Conservation (phyloP, 2,113 vertebrate genomes). For the Cephalopholis sonnerati region DNA sequence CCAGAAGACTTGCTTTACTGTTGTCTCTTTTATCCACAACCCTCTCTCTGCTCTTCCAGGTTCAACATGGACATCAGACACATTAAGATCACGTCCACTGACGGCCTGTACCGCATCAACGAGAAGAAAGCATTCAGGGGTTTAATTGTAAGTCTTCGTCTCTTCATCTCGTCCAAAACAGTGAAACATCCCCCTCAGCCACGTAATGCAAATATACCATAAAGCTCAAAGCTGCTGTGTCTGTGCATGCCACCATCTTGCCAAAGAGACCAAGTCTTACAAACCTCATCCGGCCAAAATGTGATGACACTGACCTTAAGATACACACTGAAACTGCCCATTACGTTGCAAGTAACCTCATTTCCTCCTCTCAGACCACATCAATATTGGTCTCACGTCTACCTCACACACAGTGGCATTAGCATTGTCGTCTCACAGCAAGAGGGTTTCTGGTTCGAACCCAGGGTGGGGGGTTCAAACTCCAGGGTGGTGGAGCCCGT, state of each 20-base stretch:
- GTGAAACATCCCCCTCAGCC: too few species aligned
- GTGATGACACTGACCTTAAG: not conserved
- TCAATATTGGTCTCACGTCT: not conserved
- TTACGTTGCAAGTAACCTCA: not conserved
- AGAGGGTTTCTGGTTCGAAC: too few species aligned
- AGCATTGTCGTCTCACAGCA: too few species aligned
- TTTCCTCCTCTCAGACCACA: not conserved
- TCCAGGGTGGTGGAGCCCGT: too few species aligned
- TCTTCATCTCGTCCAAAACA: too few species aligned
- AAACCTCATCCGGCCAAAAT: not conserved
- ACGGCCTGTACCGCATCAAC: conserved; percentile 92
- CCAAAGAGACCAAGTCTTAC: not conserved
- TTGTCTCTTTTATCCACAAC: not conserved
- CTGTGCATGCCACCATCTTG: too few species aligned
- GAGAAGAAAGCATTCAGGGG: conserved; percentile 95
- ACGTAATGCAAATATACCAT: too few species aligned
- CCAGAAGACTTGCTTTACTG: not conserved
- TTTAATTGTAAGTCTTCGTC: conserved; percentile 83
- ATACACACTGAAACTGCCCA: not conserved
- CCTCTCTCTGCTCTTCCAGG: conserved; percentile 74
- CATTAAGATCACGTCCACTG: conserved; percentile 90
- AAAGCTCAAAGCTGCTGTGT: too few species aligned
- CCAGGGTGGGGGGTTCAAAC: too few species aligned
- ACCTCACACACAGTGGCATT: too few species aligned
- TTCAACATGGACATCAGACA: conserved; percentile 92